These are phyloP conservation scores for Papilio protenor DNA, from an alignment of 2,888 invertebrate genomes.

Conservation along the genomic window DNA sequence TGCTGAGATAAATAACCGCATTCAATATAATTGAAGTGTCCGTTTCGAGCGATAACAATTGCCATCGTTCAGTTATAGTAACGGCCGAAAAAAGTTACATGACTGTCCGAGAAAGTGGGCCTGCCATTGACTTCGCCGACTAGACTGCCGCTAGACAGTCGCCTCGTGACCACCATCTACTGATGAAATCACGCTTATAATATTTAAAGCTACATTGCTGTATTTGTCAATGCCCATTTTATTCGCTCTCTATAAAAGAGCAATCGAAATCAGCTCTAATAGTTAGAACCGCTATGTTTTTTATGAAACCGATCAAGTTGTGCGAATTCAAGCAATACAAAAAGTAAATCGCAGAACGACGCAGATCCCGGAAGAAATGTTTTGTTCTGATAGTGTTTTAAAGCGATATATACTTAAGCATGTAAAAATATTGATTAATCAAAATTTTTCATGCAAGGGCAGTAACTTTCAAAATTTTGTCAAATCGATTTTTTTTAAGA, in stretches of 20 bases:
- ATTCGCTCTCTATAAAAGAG: slow-evolving; percentile 9
- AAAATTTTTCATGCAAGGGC: neutral
- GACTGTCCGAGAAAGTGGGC: slow-evolving; percentile 76
- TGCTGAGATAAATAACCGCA: slow-evolving; percentile 61
- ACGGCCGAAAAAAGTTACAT: slow-evolving; percentile 69
- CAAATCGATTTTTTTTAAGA: neutral
- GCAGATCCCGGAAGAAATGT: neutral
- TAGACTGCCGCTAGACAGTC: slow-evolving; percentile 76
- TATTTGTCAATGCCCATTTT: slow-evolving; percentile 15
- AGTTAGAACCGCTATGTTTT: neutral
- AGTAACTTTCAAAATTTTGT: neutral
- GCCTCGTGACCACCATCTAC: slow-evolving; percentile 43
- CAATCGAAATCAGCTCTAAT: neutral
- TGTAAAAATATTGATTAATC: neutral
- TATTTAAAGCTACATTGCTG: slow-evolving; percentile 50
- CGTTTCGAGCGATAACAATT: slow-evolving; percentile 67
- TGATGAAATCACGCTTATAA: slow-evolving; percentile 40
- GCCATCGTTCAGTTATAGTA: slow-evolving; percentile 68
- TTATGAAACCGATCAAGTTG: slow-evolving; percentile 6
- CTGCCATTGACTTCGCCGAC: slow-evolving; percentile 72
- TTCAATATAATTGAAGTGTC: slow-evolving; percentile 68
- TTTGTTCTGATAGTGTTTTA: neutral
- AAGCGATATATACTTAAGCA: neutral
- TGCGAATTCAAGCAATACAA: slow-evolving; percentile 4
- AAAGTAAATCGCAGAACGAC: slow-evolving; percentile 11